phyloP scores from a whole-genome alignment of 2,888 invertebrate genomes.

The Drosophila peninsularis region DNA sequence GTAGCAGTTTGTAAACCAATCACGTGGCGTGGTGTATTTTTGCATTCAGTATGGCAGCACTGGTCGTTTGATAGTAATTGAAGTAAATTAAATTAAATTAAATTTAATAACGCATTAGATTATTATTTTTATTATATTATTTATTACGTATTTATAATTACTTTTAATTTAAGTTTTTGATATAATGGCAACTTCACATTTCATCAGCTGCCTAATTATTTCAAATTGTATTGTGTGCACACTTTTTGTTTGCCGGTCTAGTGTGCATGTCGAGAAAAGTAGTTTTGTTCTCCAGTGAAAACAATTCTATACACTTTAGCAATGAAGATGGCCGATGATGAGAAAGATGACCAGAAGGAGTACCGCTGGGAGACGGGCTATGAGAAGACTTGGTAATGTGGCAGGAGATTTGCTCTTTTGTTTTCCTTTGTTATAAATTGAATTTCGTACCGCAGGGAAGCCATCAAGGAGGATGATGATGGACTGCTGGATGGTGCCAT shows the following conservation, averaged over 20 bases:
- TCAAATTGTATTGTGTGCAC: slow-evolving; percentile 35
- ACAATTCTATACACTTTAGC: not conserved
- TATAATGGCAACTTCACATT: slow-evolving; percentile 34
- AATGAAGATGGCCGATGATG: slow-evolving; percentile 84
- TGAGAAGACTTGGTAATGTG: slow-evolving; percentile 93
- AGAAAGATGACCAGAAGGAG: slow-evolving; percentile 94
- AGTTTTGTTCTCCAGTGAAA: not conserved
- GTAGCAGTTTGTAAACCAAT: slow-evolving; percentile 66
- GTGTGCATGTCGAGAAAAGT: slow-evolving; percentile 6
- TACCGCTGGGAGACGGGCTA: slow-evolving; percentile 98
- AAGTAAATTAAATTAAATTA: slow-evolving; percentile 1
- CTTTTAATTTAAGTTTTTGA: not conserved
- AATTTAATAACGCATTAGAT: not conserved
- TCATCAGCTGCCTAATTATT: slow-evolving; percentile 13
- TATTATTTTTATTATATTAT: not conserved
- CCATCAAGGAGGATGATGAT: slow-evolving; percentile 97
- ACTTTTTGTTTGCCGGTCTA: slow-evolving; percentile 47
- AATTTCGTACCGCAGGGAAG: slow-evolving; percentile 89
- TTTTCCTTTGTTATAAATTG: not conserved
- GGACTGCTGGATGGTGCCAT: slow-evolving; percentile 96
- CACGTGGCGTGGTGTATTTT: slow-evolving; percentile 46
- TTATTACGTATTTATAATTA: not conserved
- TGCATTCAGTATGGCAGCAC: slow-evolving; percentile 53
- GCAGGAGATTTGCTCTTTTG: not conserved
- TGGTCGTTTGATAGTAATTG: slow-evolving; percentile 19